Percentiles rank a stretch among this genome's conserved stretches.
phyloP scores from a whole-genome alignment of 92 coral and sea anemone species.

The Epizoanthus rinbou region DNA sequence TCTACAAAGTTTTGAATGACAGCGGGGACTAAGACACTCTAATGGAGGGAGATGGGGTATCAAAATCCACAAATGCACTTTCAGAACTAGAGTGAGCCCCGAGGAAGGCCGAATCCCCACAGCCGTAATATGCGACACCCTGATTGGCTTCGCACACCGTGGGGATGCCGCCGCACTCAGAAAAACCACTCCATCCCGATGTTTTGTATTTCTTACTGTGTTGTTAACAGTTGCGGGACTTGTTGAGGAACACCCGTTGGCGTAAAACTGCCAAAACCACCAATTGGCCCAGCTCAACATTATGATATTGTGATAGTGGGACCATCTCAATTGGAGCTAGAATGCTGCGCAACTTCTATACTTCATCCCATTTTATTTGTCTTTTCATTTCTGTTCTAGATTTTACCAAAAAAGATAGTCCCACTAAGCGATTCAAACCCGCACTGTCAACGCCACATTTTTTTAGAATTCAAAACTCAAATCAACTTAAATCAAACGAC shows the following conservation, averaged over 20 bases:
- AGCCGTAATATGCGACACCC: conserved; percentile 5
- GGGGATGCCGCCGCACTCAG: conserved; percentile 26
- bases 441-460: conserved; percentile 1
- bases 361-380: conserved; percentile 18
- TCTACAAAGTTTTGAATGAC: too few relatives aligned
- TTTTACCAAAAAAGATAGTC: conserved; percentile 9
- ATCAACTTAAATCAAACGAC: conserved; percentile 12
- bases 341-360: conserved; percentile 13
- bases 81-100: conserved; percentile 4
- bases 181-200: conserved; percentile 6
- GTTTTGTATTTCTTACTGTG: conserved; percentile 5
- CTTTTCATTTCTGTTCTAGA: neutral
- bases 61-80: conserved; percentile 9
- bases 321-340: conserved; percentile 17
- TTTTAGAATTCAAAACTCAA: conserved; percentile 14
- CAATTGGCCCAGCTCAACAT: conserved; percentile 25
- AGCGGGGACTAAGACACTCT: conserved; percentile 5
- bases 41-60: neutral
- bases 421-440: conserved; percentile 10
- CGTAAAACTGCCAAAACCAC: neutral
- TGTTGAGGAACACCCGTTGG: conserved; percentile 25
- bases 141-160: neutral
- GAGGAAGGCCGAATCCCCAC: conserved; percentile 25
- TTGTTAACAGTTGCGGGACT: conserved; percentile 9
- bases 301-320: conserved; percentile 24